phyloP scores from a whole-genome alignment of 2,888 invertebrate genomes.

The Agrilus biguttatus region DNA sequence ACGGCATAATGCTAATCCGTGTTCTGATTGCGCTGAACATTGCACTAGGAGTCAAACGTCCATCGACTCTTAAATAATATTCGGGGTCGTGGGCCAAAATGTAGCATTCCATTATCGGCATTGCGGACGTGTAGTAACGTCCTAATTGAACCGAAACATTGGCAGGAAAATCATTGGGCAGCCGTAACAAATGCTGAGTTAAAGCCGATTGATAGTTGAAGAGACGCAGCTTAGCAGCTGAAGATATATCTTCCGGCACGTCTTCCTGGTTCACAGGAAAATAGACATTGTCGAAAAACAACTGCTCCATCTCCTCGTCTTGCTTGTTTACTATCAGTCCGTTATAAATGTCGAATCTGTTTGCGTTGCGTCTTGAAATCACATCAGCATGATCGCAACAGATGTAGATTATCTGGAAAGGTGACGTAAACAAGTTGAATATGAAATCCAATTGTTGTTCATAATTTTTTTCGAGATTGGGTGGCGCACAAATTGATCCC shows the following conservation, averaged over 20 bases:
- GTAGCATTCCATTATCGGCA: slow-evolving; percentile 35
- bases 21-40: slow-evolving; percentile 37
- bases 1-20: slow-evolving; percentile 27
- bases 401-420: slow-evolving; percentile 39
- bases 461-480: slow-evolving; percentile 17
- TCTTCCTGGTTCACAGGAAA: slow-evolving; percentile 18
- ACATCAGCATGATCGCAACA: slow-evolving; percentile 40
- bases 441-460: slow-evolving; percentile 25
- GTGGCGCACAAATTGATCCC: slow-evolving; percentile 12
- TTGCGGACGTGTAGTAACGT: slow-evolving; percentile 32
- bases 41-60: slow-evolving; percentile 31
- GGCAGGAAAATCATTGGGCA: slow-evolving; percentile 33
- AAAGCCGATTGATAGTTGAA: slow-evolving; percentile 12
- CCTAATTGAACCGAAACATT: slow-evolving; percentile 36
- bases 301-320: slow-evolving; percentile 26
- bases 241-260: slow-evolving; percentile 19
- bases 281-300: slow-evolving; percentile 26
- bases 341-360: slow-evolving; percentile 21
- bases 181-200: slow-evolving; percentile 34
- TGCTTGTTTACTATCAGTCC: slow-evolving; percentile 19
- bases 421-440: slow-evolving; percentile 19
- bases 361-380: slow-evolving; percentile 27
- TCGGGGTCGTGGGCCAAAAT: slow-evolving; percentile 39
- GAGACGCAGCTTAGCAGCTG: slow-evolving; percentile 10
- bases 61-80: slow-evolving; percentile 43